These are phyloP conservation scores for Drosophila helvetica DNA, from an alignment of 2,888 invertebrate genomes.

Conservation along the genomic window DNA sequence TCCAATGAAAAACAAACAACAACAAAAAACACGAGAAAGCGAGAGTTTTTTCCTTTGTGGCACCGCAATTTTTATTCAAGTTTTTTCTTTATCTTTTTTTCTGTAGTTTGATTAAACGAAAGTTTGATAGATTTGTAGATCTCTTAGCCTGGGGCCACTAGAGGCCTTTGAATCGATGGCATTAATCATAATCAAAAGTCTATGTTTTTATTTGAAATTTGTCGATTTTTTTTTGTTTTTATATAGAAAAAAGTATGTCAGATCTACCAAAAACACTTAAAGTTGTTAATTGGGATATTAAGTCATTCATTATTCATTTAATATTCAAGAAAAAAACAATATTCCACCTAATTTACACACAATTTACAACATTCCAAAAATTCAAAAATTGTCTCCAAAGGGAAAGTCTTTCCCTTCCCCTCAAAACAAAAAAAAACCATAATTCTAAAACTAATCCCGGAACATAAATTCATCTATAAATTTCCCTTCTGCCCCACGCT, in stretches of 20 bases:
- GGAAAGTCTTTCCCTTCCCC: background rate
- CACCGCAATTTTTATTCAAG: constrained; percentile 29
- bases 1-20: constrained; percentile 47
- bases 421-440: background rate
- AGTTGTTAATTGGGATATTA: background rate
- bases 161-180: constrained; percentile 16
- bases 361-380: background rate
- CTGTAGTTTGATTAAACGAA: constrained; percentile 34
- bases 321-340: background rate
- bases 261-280: background rate
- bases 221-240: background rate
- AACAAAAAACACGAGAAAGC: constrained; percentile 52
- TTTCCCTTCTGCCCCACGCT: background rate
- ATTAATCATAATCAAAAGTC: constrained; percentile 30
- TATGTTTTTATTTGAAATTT: constrained; percentile 1
- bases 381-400: background rate
- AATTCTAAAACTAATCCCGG: constrained; percentile 12
- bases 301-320: background rate
- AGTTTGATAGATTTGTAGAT: constrained; percentile 33
- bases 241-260: constrained; percentile 10
- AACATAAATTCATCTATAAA: constrained; percentile 5
- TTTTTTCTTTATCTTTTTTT: constrained; percentile 29
- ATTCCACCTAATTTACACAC: background rate
- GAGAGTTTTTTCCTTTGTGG: constrained; percentile 64
- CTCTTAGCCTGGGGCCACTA: constrained; percentile 8